Percentiles rank a stretch among this genome's conserved stretches.
Conservation (phyloP, 1,140 invertebrate species). For the Globodera rostochiensis region DNA sequence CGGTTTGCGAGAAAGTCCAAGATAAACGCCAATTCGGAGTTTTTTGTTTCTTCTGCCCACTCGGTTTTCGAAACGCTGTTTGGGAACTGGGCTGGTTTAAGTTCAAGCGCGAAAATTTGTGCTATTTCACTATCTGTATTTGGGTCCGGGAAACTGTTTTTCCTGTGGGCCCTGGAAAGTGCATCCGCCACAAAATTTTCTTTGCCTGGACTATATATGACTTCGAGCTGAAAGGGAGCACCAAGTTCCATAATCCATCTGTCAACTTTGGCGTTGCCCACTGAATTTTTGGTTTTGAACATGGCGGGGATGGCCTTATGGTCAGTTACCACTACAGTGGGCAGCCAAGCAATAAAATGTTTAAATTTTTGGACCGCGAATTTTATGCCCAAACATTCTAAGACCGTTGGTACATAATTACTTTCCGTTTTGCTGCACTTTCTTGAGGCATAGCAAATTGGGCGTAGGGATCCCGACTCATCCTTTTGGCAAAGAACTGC, state of each 20-base stretch:
- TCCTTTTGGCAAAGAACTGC: constrained; percentile 24
- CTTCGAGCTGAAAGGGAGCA: background rate
- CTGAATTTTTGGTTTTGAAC: constrained; percentile 3
- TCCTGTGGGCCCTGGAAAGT: background rate
- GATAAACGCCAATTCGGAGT: background rate
- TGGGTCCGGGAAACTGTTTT: background rate
- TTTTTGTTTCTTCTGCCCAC: background rate
- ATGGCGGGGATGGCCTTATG: constrained; percentile 9
- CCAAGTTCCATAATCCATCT: constrained; percentile 12
- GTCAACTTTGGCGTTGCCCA: constrained; percentile 14
- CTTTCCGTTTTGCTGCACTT: constrained; percentile 18
- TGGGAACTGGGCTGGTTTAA: background rate
- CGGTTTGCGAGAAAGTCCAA: background rate
- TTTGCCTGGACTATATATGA: constrained; percentile 15
- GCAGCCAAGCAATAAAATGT: constrained; percentile 2
- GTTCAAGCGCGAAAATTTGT: background rate
- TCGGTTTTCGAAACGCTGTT: background rate
- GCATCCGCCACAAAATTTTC: background rate
- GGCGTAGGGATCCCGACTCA: background rate
- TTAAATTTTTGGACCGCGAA: constrained; percentile 2
- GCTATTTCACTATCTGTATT: background rate
- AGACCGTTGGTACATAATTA: constrained; percentile 2
- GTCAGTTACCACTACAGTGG: background rate
- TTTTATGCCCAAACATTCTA: constrained; percentile 8
- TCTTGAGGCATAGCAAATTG: constrained; percentile 19